phyloP scores from a whole-genome alignment of 2,888 invertebrate species.

The Pammene aurita region DNA sequence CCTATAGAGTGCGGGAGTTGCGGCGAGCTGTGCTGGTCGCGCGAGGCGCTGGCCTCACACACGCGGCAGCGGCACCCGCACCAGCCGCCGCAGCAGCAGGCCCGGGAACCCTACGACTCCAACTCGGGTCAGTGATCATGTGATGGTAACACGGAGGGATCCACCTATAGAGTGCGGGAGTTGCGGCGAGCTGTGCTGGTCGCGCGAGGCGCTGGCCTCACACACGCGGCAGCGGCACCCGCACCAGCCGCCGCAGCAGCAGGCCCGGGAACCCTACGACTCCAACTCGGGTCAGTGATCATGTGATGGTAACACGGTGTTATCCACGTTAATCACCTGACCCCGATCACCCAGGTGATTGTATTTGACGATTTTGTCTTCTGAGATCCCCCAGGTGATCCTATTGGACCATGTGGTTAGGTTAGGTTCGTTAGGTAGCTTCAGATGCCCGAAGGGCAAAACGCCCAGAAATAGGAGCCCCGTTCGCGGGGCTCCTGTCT shows the following conservation, averaged over 20 bases:
- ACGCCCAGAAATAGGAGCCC: no score
- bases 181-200: constrained; percentile 93
- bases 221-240: constrained; percentile 71
- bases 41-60: constrained; percentile 73
- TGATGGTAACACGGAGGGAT: constrained; percentile 69
- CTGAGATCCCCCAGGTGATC: no score
- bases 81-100: constrained; percentile 54
- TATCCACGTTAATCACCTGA: no score
- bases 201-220: constrained; percentile 72
- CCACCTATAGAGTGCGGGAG: constrained; percentile 90
- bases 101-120: constrained; percentile 55
- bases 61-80: constrained; percentile 68
- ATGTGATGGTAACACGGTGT: no score
- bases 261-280: constrained; percentile 52
- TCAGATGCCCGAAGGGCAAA: no score
- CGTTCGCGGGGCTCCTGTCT: no score
- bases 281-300: constrained; percentile 62
- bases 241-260: constrained; percentile 59
- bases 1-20: constrained; percentile 91
- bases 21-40: constrained; percentile 91
- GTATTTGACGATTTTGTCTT: no score
- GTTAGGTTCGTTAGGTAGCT: no score
- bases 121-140: constrained; percentile 61
- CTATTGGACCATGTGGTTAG: no score
- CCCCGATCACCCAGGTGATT: no score